Evolutionary conservation across 2,113 vertebrate genomes (phyloP).

Genomic region (Suricata suricatta): DNA sequence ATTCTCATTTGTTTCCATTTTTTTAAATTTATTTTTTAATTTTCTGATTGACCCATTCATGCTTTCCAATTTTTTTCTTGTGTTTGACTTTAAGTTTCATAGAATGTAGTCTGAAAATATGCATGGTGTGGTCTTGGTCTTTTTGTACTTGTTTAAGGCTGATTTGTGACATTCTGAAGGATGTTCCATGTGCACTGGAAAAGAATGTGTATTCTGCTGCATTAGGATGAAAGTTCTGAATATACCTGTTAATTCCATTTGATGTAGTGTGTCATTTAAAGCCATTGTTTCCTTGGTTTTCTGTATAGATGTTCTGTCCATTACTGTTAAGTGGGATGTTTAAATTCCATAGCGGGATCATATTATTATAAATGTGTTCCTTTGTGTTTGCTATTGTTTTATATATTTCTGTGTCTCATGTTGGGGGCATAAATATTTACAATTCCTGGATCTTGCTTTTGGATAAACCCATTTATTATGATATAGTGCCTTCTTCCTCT

Average conservation of each 20-base stretch:
- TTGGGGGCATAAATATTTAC: not conserved
- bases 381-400: not conserved
- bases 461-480: not conserved
- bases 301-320: not conserved
- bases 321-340: not conserved
- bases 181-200: not conserved
- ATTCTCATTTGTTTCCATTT: not conserved
- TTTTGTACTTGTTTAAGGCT: not conserved
- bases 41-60: not conserved
- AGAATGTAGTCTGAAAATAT: not conserved
- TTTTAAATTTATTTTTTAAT: not conserved
- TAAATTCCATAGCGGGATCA: not conserved
- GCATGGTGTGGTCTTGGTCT: not conserved
- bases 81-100: not conserved
- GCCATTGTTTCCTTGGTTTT: not conserved
- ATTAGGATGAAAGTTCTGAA: not conserved
- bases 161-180: not conserved
- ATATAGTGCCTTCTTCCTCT: not conserved
- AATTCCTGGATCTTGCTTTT: not conserved
- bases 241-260: not conserved
- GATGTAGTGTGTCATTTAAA: not conserved
- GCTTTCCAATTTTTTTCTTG: not conserved
- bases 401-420: not conserved
- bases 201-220: not conserved
- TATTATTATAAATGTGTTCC: not conserved